Evolutionary conservation across 2,113 vertebrate species (phyloP), one percentile per base, ranked within the genome.

Genomic region (Sylvietta virens): DNA sequence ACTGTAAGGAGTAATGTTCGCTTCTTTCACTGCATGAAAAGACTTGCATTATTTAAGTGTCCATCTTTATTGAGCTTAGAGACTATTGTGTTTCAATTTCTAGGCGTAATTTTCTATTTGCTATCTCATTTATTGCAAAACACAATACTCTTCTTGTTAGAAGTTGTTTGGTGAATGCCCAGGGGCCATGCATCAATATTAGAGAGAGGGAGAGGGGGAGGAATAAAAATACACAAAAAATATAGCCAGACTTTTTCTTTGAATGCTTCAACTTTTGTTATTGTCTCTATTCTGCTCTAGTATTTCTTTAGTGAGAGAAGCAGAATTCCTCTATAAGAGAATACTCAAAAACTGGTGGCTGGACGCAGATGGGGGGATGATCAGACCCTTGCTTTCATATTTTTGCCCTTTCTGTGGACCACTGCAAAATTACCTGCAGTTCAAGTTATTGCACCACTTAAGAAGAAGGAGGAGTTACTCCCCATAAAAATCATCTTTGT

Each of bases 71-170:
- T 89, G 50, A 86, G 42, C 50, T 91, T 77, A 58, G 30, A 85
- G 62, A 76, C 30, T 24, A 50, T 82, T 92, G 58, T 95, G 76
- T 90, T 95, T 81, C 70, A 79, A 60, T 86, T 90, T 92, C 76
- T 62, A 35, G 28, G 35, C 60, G 66, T 79, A 89, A 72, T 85
- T 96, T 91, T 95, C 73, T 89, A 57, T 94, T 91, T 95, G 26
- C 53, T 65, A 94, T 57, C 20, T 95, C 53, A 61, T 94, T 96
- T 95, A 48, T 76, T 91, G 62, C 53, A 91, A 94, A 89, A 64
- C 72, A 42, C 45, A 89, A 45, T 76, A 60, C 76, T 51, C 24
- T 86, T 51, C 18, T 17, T 13, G 9, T 79, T 72, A 74, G 18
- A 74, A 71, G 48, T 56, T 91, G 22, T 84, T 83, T 48, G 64